Base-by-base conservation (phyloP, 1,140 invertebrate genomes). In the Papilio aristodemus region DNA sequence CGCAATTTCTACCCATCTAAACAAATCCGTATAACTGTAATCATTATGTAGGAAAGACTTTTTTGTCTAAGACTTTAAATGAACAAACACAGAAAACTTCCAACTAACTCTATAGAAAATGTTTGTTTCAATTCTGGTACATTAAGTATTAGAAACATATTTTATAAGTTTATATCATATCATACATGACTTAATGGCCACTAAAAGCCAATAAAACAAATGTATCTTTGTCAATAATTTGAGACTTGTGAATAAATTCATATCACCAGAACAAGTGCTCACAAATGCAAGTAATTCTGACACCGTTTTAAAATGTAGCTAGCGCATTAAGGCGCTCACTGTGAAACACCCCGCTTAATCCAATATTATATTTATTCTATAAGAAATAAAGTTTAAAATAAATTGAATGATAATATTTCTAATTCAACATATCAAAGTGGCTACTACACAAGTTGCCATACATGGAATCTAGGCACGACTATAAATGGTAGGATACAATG, bases 301-400 rank as follows among this genome's bases (percentile, higher is more conserved):
- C 63, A 66, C 63, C 63, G 63, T 66, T 66, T 66, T 66, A 66
- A 41, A 66, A 66, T 66, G 63, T 66, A n/a, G 43, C 22, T 25
- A 36, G 63, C 39, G 37, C 46, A 50, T 66, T 50, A 50, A 50
- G 8, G 41, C 25, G n/a, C 17, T 36, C 25, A 38, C 25, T 41
- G 27, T 43, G n/a, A 43, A 66, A 36, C 57, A 36, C 4, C 1
- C 7, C 11, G 9, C 27, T 66, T n/a, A 50, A 14, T 14, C 25
- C 8, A 17, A 46, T 36, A 11, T 46, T 0, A 14, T 9, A 9
- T 13, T 66, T 66, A 66, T 46, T 50, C 32, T n/a, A n/a, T 25
- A 41, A 7, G 19, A 0, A 14, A 25, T 41, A 63, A 13, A 63
- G 60, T 63, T 41, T n/a, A 36, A 25, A 63, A 25, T 63, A 0